A percentile compares a stretch with the other conserved stretches of the same genome.
Evolutionary conservation across 2,113 vertebrate genomes (phyloP).

Genomic region (Panurus biarmicus): DNA sequence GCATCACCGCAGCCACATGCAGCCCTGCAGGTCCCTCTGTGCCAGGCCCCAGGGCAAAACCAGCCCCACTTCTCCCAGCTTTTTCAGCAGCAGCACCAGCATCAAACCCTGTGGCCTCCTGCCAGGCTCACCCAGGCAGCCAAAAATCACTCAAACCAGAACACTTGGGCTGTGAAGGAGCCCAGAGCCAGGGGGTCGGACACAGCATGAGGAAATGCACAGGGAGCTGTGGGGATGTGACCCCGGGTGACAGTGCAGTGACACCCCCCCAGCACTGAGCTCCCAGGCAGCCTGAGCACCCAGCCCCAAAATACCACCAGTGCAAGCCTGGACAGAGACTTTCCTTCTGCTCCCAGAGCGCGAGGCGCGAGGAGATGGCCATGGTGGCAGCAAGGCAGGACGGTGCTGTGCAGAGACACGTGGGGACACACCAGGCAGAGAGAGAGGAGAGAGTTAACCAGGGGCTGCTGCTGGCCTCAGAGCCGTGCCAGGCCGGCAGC

Average conservation of each 20-base stretch:
- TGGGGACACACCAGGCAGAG: background rate
- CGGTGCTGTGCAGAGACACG: background rate
- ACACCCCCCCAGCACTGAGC: background rate
- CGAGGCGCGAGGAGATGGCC: conserved; percentile 94
- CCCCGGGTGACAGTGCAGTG: background rate
- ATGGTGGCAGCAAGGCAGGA: conserved; percentile 59
- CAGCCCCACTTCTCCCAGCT: accelerated
- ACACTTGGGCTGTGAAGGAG: background rate
- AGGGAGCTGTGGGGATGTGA: accelerated
- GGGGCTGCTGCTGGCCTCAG: background rate
- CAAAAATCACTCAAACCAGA: background rate
- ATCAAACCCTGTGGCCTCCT: background rate
- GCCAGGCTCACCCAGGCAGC: background rate
- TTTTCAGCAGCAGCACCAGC: background rate
- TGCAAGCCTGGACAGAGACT: conserved; percentile 55
- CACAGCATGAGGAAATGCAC: accelerated
- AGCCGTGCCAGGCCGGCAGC: background rate
- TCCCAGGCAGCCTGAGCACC: background rate
- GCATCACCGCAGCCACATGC: background rate
- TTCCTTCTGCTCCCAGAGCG: conserved; percentile 98
- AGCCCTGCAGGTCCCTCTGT: background rate
- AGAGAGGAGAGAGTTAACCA: conserved; percentile 31
- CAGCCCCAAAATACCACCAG: background rate
- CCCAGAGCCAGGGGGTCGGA: accelerated
- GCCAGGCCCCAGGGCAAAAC: background rate